phyloP scores from a whole-genome alignment of 2,888 invertebrate species.

The Leptopilina myrica region DNA sequence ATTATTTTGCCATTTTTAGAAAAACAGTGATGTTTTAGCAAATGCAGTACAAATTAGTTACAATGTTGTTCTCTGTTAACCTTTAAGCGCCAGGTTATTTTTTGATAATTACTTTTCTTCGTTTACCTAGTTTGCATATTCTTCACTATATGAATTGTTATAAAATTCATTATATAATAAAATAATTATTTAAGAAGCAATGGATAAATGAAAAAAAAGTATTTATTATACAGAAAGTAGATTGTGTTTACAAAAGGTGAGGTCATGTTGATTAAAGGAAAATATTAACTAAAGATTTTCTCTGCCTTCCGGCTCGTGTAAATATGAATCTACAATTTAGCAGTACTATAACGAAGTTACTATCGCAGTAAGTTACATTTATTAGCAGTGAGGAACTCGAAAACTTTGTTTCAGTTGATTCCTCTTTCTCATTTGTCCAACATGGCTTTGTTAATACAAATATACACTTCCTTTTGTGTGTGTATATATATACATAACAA shows the following conservation, averaged over 20 bases:
- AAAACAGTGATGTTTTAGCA: too few relatives aligned
- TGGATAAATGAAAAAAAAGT: background rate
- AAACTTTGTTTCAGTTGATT: conserved; percentile 14
- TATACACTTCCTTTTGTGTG: too few relatives aligned
- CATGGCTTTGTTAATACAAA: background rate
- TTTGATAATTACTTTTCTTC: too few relatives aligned
- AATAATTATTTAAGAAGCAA: background rate
- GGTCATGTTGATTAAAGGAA: conserved; percentile 9
- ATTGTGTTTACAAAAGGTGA: background rate
- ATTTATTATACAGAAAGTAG: background rate
- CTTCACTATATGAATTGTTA: too few relatives aligned
- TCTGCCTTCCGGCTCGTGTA: background rate
- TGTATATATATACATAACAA: too few relatives aligned
- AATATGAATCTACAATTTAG: conserved; percentile 8
- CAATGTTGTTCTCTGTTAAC: too few relatives aligned
- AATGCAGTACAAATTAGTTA: too few relatives aligned
- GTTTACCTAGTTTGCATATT: too few relatives aligned
- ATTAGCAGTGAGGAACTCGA: background rate
- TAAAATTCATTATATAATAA: too few relatives aligned
- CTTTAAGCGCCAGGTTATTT: too few relatives aligned
- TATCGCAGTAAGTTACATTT: background rate
- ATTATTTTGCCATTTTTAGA: too few relatives aligned
- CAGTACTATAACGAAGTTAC: background rate
- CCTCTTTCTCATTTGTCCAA: background rate
- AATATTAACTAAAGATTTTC: conserved; percentile 5